These are phyloP conservation scores for Cephus spinipes DNA, from an alignment of 2,888 invertebrate species.

Conservation along the genomic window DNA sequence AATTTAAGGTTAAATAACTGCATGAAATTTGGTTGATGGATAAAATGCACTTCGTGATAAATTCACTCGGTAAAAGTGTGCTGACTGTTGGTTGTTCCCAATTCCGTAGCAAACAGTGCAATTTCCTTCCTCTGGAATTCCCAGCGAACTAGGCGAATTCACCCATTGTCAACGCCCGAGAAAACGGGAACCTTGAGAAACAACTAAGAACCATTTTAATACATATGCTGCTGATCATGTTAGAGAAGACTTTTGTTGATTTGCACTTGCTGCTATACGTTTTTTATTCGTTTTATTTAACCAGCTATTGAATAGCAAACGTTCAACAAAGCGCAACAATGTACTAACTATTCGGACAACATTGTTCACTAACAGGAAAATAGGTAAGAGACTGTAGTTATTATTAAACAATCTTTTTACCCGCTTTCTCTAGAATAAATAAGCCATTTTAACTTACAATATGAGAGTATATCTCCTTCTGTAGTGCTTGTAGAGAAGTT, in stretches of 20 bases:
- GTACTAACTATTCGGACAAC: neutral
- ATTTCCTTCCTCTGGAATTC: slow-evolving; percentile 20
- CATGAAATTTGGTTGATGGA: slow-evolving; percentile 5
- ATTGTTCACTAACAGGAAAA: neutral
- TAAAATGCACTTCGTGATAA: slow-evolving; percentile 37
- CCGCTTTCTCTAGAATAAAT: neutral
- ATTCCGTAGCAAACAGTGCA: slow-evolving; percentile 33
- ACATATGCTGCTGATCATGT: neutral
- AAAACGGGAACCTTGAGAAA: neutral
- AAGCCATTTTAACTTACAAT: slow-evolving; percentile 10
- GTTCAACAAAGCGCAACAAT: neutral
- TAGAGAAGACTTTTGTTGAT: neutral
- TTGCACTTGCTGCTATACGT: slow-evolving; percentile 12
- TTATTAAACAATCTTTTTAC: neutral
- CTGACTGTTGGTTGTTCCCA: slow-evolving; percentile 27
- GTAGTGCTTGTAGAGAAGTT: neutral
- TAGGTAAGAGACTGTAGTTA: neutral
- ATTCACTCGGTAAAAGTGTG: slow-evolving; percentile 46
- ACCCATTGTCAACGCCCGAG: neutral
- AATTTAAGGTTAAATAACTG: slow-evolving; percentile 36
- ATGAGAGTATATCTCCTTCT: neutral
- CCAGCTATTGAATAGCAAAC: neutral
- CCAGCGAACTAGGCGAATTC: slow-evolving; percentile 7
- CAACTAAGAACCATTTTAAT: neutral
- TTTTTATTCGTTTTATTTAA: slow-evolving; percentile 15